phyloP scores from a whole-genome alignment of 2,888 invertebrate genomes.

The Mesorhabditis belari region DNA sequence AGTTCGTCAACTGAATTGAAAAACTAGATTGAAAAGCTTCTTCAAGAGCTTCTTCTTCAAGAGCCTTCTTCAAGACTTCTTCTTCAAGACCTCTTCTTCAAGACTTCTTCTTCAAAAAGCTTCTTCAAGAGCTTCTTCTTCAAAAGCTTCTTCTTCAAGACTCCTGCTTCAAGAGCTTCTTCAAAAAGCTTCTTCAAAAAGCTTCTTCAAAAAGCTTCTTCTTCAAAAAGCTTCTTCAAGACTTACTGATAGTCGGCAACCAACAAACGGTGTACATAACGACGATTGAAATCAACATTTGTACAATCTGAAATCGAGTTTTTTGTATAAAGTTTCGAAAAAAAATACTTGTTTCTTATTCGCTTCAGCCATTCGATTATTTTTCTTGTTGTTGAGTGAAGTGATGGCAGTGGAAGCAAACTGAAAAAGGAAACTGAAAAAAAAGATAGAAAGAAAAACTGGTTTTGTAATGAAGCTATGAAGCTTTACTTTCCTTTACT shows the following conservation, averaged over 20 bases:
- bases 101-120: neutral
- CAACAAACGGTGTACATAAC: slow-evolving; percentile 67
- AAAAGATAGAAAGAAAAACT: too few relatives aligned
- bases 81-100: too few relatives aligned
- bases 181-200: too few relatives aligned
- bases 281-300: slow-evolving; percentile 69
- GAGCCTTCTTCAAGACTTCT: neutral
- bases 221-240: neutral
- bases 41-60: neutral
- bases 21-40: neutral
- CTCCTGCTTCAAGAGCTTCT: too few relatives aligned
- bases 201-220: too few relatives aligned
- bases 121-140: slow-evolving; percentile 12
- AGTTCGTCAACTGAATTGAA: slow-evolving; percentile 63
- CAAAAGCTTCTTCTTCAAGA: too few relatives aligned
- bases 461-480: too few relatives aligned
- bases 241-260: slow-evolving; percentile 59
- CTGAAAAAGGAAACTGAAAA: too few relatives aligned
- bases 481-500: too few relatives aligned
- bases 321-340: neutral
- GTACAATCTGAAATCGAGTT: slow-evolving; percentile 62
- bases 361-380: slow-evolving; percentile 31
- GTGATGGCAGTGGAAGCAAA: slow-evolving; percentile 28
- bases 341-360: slow-evolving; percentile 38
- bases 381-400: slow-evolving; percentile 27